Conservation (phyloP, 2,888 invertebrate genomes). For the Spodoptera littoralis region DNA sequence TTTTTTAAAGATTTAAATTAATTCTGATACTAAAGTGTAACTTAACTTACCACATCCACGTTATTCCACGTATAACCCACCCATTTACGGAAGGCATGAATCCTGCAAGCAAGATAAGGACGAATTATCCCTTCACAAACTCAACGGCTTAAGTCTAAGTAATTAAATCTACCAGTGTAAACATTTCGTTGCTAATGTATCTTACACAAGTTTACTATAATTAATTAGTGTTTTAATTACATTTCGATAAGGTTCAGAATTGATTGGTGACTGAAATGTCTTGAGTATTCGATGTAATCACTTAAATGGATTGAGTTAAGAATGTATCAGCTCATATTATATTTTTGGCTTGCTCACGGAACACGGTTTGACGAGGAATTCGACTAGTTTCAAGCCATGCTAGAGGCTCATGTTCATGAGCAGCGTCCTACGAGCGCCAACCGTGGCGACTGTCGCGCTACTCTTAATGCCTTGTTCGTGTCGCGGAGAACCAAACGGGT, state of each 20-base stretch:
- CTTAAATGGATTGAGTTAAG: conserved; percentile 7
- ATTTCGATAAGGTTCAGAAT: conserved; percentile 31
- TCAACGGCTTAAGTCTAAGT: conserved; percentile 65
- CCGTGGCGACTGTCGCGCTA: too few species aligned
- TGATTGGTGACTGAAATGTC: conserved; percentile 20
- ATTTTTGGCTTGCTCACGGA: too few species aligned
- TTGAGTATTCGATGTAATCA: conserved; percentile 6
- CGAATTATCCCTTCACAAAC: conserved; percentile 69
- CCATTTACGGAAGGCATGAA: conserved; percentile 68
- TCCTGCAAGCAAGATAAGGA: conserved; percentile 68
- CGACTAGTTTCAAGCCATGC: too few species aligned
- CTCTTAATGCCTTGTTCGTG: too few species aligned
- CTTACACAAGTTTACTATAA: conserved; percentile 31
- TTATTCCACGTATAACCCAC: conserved; percentile 19
- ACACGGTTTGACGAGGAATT: too few species aligned
- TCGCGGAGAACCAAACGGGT: too few species aligned
- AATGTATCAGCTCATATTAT: conserved; percentile 1
- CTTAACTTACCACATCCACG: conserved; percentile 52
- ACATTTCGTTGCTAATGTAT: conserved; percentile 60
- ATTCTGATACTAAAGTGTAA: too few species aligned
- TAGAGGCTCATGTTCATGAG: too few species aligned
- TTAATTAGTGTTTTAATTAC: conserved; percentile 44
- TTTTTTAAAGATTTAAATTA: too few species aligned
- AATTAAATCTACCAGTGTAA: conserved; percentile 70
- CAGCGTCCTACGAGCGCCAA: too few species aligned